phyloP scores from a whole-genome alignment of 2,113 vertebrate species.

The Corynorhinus townsendii region DNA sequence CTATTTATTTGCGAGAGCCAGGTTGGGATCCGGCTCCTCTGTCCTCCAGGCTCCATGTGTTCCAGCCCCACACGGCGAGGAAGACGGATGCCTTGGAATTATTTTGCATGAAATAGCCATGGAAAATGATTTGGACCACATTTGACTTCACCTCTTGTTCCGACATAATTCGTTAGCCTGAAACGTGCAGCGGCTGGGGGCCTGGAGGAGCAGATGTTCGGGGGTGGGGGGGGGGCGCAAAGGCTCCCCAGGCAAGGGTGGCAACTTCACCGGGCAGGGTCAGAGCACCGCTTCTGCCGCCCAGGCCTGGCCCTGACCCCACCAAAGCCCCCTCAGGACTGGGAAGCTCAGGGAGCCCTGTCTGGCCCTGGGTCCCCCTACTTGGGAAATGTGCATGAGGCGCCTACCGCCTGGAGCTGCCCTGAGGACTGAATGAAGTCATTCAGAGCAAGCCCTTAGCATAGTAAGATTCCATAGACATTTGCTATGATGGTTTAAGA shows the following conservation, averaged over 20 bases:
- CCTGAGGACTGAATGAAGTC: background rate
- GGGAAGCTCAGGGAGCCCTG: background rate
- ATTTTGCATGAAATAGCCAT: constrained; percentile 62
- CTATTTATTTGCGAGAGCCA: constrained; percentile 43
- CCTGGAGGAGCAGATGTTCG: constrained; percentile 39
- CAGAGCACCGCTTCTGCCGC: background rate
- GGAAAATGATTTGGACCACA: constrained; percentile 13
- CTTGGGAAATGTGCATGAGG: background rate
- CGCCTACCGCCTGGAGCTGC: background rate
- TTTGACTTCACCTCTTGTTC: constrained; percentile 53
- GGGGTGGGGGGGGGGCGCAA: background rate
- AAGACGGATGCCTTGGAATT: constrained; percentile 12
- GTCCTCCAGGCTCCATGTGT: background rate
- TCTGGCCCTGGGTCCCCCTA: background rate
- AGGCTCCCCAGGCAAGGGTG: background rate
- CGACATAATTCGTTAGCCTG: constrained; percentile 54
- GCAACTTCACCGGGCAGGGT: rapidly evolving
- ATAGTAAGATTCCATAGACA: background rate
- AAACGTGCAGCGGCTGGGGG: constrained; percentile 28
- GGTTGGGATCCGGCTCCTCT: constrained; percentile 45
- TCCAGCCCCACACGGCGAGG: constrained; percentile 53
- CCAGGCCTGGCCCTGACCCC: background rate
- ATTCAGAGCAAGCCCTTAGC: background rate
- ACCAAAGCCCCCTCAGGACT: rapidly evolving
- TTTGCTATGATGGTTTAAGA: too few species aligned